phyloP scores from a whole-genome alignment of 1,140 invertebrate species.

The Drosophila leontia region DNA sequence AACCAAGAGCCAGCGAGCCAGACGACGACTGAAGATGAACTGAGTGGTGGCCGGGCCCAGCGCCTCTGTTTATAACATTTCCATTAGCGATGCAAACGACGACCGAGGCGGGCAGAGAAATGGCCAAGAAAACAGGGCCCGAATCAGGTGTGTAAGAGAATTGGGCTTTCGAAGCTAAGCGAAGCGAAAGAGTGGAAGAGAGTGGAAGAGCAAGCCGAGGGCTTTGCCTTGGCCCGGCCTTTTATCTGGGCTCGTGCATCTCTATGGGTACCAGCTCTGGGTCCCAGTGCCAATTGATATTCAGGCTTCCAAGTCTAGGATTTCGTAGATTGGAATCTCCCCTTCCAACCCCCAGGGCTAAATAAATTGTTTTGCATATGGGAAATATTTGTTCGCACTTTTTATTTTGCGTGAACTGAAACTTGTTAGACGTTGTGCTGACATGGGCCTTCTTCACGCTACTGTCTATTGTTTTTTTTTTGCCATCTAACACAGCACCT shows the following conservation, averaged over 20 bases:
- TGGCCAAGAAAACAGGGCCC: constrained; percentile 60
- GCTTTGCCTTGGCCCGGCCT: constrained; percentile 53
- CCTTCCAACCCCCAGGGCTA: constrained; percentile 5
- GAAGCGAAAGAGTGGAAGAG: constrained; percentile 1
- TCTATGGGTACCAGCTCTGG: constrained; percentile 14
- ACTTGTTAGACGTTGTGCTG: constrained; percentile 43
- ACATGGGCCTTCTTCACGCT: constrained; percentile 29
- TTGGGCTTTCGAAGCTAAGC: constrained; percentile 11
- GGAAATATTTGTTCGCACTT: constrained; percentile 29
- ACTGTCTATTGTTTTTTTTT: constrained; percentile 1
- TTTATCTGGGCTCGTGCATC: constrained; percentile 66
- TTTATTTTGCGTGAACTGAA: constrained; percentile 21
- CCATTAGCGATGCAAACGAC: constrained; percentile 72
- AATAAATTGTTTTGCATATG: constrained; percentile 5
- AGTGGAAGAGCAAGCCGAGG: constrained; percentile 57
- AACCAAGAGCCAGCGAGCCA: constrained; percentile 63
- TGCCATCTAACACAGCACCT: background rate
- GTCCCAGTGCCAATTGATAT: constrained; percentile 57
- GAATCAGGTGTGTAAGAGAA: constrained; percentile 28
- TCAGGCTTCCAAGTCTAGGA: constrained; percentile 49
- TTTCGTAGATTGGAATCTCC: constrained; percentile 53
- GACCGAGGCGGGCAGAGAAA: constrained; percentile 43
- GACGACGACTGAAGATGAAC: constrained; percentile 82
- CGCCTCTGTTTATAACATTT: constrained; percentile 82
- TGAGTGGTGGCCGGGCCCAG: constrained; percentile 67